Percentiles rank a stretch among this genome's conserved stretches.
These are phyloP conservation scores for Sycophila texana DNA, from an alignment of 2,888 invertebrate species.

Conservation along the genomic window DNA sequence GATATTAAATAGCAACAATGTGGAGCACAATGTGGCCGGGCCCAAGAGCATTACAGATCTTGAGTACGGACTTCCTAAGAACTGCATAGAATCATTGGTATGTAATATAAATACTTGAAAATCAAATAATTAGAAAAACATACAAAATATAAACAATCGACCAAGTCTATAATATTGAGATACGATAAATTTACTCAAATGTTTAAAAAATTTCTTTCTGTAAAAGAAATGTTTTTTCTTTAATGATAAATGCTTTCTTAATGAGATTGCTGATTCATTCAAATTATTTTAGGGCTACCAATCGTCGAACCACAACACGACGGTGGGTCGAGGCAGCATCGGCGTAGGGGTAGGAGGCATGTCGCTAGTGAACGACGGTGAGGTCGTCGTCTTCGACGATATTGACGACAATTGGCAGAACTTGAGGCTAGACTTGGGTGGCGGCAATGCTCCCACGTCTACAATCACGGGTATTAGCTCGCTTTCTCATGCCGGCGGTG, in stretches of 20 bases:
- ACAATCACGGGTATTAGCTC: not conserved
- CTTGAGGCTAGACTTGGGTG: conserved; percentile 70
- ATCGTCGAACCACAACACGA: conserved; percentile 69
- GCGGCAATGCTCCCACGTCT: conserved; percentile 61
- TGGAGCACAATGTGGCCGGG: conserved; percentile 69
- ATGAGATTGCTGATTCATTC: too few species aligned
- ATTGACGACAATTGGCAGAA: conserved; percentile 88
- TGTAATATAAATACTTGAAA: not conserved
- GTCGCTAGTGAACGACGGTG: conserved; percentile 82
- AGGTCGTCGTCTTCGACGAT: conserved; percentile 91
- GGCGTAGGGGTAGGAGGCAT: conserved; percentile 56
- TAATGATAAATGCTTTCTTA: too few species aligned
- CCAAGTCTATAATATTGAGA: too few species aligned
- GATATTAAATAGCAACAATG: conserved; percentile 74
- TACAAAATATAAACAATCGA: too few species aligned
- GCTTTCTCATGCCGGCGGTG: not conserved
- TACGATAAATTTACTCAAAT: too few species aligned
- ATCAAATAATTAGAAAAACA: too few species aligned
- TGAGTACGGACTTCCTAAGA: conserved; percentile 73
- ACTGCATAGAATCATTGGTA: conserved; percentile 71
- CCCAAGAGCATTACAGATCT: conserved; percentile 73
- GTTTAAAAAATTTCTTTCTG: too few species aligned
- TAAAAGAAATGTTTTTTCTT: too few species aligned
- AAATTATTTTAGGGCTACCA: conserved; percentile 52
- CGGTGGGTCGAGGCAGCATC: conserved; percentile 69